Evolutionary conservation across 64 coral and sea anemone species (phyloP).

Genomic region (Montipora capricornis): DNA sequence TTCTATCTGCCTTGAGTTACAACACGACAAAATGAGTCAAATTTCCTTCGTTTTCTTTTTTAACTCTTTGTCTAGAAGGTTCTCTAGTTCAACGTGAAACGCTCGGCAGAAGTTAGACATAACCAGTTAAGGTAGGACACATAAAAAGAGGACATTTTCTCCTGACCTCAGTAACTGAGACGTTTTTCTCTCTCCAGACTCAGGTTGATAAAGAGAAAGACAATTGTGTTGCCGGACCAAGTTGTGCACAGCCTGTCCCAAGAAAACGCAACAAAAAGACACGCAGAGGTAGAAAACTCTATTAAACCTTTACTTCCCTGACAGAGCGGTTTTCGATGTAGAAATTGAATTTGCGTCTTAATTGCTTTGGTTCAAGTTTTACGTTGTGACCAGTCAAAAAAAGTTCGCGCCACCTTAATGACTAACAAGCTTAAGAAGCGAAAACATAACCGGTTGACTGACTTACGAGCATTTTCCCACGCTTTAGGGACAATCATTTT

Average conservation of each 20-base stretch:
- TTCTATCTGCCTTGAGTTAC: too few species aligned
- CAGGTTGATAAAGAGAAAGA: neutral
- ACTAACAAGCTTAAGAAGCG: too few species aligned
- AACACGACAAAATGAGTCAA: too few species aligned
- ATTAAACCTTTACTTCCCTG: neutral
- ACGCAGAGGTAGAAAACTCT: constrained; percentile 13
- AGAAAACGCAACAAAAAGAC: constrained; percentile 35
- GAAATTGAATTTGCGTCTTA: neutral
- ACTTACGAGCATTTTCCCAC: too few species aligned
- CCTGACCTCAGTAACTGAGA: neutral
- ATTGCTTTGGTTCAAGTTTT: neutral
- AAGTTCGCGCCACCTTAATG: too few species aligned
- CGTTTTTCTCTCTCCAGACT: neutral
- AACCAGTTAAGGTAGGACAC: neutral
- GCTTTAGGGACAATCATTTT: too few species aligned
- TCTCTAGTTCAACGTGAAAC: too few species aligned
- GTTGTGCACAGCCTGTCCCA: neutral
- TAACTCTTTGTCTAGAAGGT: too few species aligned
- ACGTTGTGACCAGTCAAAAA: neutral
- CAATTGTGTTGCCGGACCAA: neutral
- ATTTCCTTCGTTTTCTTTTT: too few species aligned
- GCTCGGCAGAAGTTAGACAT: too few species aligned
- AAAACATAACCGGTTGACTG: too few species aligned
- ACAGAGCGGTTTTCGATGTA: neutral
- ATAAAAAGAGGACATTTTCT: neutral